Evolutionary conservation across 2,113 vertebrate species (phyloP), one percentile per base, ranked within the genome.

Genomic region (Colistium nudipinnis): DNA sequence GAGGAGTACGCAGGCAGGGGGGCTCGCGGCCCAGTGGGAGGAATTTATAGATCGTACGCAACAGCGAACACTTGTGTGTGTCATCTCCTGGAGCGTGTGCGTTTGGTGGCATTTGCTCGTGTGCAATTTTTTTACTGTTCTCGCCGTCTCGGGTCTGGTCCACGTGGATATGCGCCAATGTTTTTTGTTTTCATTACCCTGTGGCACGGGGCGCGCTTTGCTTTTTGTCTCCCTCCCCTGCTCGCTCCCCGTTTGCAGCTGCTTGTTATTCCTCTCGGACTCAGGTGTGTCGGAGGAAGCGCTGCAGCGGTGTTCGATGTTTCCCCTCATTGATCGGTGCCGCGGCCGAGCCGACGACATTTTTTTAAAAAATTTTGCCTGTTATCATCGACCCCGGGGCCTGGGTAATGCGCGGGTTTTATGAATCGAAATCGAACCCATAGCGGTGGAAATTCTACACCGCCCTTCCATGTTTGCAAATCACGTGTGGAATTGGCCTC

Each of bases 11-110:
- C 41, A 64, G 70, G 62, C 19, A 51, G 41, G 45, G 33, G 56
- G 3, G 7, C 61, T 59, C 65, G 47, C 60, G 43, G 55, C 62
- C 80, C 71, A 64, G 77, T 48, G 64, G 75, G 62, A 76, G 81
- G 80, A 80, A 82, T 81, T 75, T 81, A 81, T 78, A 82, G 76
- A 86, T 85, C 10, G 70, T 74, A 76, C 25, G 64, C 62, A 63
- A 82, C 78, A 82, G 65, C 45, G 41, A 83, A 80, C 38, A 77
- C 78, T 76, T 57, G 78, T 65, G 51, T 12, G 28, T 71, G 75
- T 63, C 76, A 62, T 70, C 62, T 76, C 65, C 62, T 8, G 35
- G 53, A 48, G 54, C 25, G 70, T 66, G 59, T 27, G 60, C 22
- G 22, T 30, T 51, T 36, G 71, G 36, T 61, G 55, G 45, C 33